phyloP scores from a whole-genome alignment of 2,888 invertebrate species.

The Cataglyphis livida region DNA sequence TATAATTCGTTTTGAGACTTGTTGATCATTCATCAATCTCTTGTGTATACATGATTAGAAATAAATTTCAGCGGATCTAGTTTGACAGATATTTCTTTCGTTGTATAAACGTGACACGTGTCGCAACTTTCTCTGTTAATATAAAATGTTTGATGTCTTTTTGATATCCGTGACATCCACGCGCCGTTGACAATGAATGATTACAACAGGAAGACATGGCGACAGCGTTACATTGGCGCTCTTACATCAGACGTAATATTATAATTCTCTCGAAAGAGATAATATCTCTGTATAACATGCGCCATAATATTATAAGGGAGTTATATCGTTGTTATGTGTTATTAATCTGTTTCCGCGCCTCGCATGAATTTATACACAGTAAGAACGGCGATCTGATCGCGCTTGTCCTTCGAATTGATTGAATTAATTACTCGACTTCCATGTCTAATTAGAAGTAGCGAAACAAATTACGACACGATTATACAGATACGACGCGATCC shows the following conservation, averaged over 20 bases:
- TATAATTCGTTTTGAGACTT: slow-evolving; percentile 22
- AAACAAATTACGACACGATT: neutral
- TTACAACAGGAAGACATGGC: slow-evolving; percentile 37
- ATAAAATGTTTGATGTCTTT: slow-evolving; percentile 12
- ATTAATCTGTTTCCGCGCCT: slow-evolving; percentile 9
- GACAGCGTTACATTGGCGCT: slow-evolving; percentile 33
- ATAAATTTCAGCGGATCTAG: neutral
- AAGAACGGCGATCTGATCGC: neutral
- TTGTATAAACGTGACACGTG: neutral
- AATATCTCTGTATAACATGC: slow-evolving; percentile 64
- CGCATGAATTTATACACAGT: slow-evolving; percentile 5
- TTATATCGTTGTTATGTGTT: slow-evolving; percentile 10
- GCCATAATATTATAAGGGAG: slow-evolving; percentile 32
- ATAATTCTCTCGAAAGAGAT: slow-evolving; percentile 59
- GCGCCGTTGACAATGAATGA: slow-evolving; percentile 41
- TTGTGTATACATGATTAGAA: neutral
- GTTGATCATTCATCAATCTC: neutral
- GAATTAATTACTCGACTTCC: slow-evolving; percentile 36
- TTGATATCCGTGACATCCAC: slow-evolving; percentile 17
- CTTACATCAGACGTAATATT: slow-evolving; percentile 49
- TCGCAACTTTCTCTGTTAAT: neutral
- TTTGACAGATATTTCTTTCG: neutral
- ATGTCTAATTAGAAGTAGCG: neutral
- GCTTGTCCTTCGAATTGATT: slow-evolving; percentile 25
- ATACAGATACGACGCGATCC: neutral